Base-by-base conservation (phyloP, 2,888 invertebrate genomes). In the Cyclophora albipunctata region DNA sequence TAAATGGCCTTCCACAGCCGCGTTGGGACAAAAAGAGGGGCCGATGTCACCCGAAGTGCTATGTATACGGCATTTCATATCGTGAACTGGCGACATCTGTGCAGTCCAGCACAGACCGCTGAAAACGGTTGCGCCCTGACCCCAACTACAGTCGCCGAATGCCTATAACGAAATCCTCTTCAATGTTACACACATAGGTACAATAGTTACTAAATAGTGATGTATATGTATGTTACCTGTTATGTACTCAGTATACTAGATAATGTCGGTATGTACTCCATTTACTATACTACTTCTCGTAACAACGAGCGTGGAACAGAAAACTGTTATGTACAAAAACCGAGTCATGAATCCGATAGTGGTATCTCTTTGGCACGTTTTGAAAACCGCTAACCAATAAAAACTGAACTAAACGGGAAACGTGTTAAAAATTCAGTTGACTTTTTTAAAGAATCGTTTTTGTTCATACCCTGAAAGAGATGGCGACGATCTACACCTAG, bases 1-100 rank as follows among this genome's bases (percentile, higher is more conserved):
- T 84, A 86, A 87, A 87, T 87, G 81, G 81, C 75, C 71, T 70
- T 82, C 71, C 81, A 74, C 83, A 77, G 80, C 77, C 83, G 77
- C 81, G 78, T 78, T 67, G 64, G 75, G 74, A 78, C 81, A 82
- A 86, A 87, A 87, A 84, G 81, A 73, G 75, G 74, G 72, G 73
- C 77, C 78, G 76, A 74, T 82, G 82, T 77, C 79, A 78, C 71
- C 75, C 74, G 73, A 78, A 75, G 78, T 80, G 80, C 75, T 84
- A 83, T 37, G 5, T 5, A 5, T 37, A 84, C 80, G 80, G 81
- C 83, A 80, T 37, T 85, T 84, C 83, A 85, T 87, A 84, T 86
- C 80, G 77, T 78, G 69, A 55, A 55, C 69, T 69, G 74, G 69
- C 79, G 76, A 79, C 86, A 87, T 84, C 85, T 85, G 85, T 76